Base-by-base conservation (phyloP, 2,888 invertebrate species). In the Protodeltote pygarga region DNA sequence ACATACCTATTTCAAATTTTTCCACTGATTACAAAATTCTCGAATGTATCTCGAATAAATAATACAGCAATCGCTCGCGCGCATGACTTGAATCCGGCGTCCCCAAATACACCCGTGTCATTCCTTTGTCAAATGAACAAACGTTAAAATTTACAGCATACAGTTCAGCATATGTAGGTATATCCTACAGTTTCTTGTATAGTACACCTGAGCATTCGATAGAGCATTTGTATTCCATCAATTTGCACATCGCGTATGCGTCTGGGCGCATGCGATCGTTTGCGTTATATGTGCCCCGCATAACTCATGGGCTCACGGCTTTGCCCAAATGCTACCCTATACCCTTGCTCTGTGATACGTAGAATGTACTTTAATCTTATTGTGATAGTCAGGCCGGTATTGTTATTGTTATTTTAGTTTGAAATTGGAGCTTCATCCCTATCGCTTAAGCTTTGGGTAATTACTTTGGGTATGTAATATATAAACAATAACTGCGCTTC, bases 211-310 rank as follows among this genome's bases (percentile, higher is more conserved):
- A 45, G 54, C 44, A 55, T 61, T 63, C 35, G 42, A 45, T 32
- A 40, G 58, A 62, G 69, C 78, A 84, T 87, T 84, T 82, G 82
- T 84, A 85, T 87, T 83, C 81, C 80, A 82, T 85, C 83, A 84
- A 84, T 87, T 87, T 79, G 74, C 80, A 75, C 78, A 85, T 88
- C 77, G 79, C 77, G 86, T 85, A 87, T 89, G 87, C 85, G 81
- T 72, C 70, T 65, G 67, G 66, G 81, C 77, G 71, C 44, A 57
- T 60, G 75, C 75, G 82, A 88, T 85, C 85, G 83, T 79, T 84
- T 81, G 79, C 77, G 69, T 67, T 74, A 67, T 70, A 80, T 88
- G 87, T 87, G 87, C 79, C 65, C 68, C 49, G 87, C 82, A 88
- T 88, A 85, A 78, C 79, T 82, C 83, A 85, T 72, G 75, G 68